Evolutionary conservation across 2,888 invertebrate species (phyloP).

Genomic region (Spodoptera littoralis): DNA sequence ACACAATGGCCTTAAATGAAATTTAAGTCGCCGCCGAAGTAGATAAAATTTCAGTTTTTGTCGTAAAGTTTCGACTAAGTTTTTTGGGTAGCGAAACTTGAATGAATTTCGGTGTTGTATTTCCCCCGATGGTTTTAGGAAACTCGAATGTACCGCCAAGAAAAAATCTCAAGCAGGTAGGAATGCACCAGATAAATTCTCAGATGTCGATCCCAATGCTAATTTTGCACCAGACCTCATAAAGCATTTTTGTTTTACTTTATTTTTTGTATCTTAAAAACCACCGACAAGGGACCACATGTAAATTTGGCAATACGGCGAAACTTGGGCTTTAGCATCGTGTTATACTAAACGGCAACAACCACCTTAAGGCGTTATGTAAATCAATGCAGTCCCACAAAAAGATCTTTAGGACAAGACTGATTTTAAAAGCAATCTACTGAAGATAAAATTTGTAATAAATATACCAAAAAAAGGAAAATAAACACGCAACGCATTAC

Average conservation of each 20-base stretch:
- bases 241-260: slow-evolving; percentile 50
- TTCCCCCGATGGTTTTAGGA: slow-evolving; percentile 47
- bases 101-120: slow-evolving; percentile 55
- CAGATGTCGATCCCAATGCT: slow-evolving; percentile 56
- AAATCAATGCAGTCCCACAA: slow-evolving; percentile 3
- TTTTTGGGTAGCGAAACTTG: slow-evolving; percentile 50
- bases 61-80: slow-evolving; percentile 45
- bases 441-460: slow-evolving; percentile 12
- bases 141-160: slow-evolving; percentile 24
- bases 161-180: slow-evolving; percentile 53
- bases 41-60: slow-evolving; percentile 65
- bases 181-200: slow-evolving; percentile 36
- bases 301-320: slow-evolving; percentile 32
- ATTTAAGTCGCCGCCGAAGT: slow-evolving; percentile 62
- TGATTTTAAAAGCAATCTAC: slow-evolving; percentile 18
- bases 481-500: slow-evolving; percentile 25
- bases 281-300: slow-evolving; percentile 30
- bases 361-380: slow-evolving; percentile 11
- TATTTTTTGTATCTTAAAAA: slow-evolving; percentile 42
- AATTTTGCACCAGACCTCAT: slow-evolving; percentile 50
- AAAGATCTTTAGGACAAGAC: slow-evolving; percentile 6
- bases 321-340: slow-evolving; percentile 12
- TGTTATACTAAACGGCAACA: slow-evolving; percentile 8
- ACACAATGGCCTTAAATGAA: slow-evolving; percentile 62
- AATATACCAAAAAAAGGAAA: slow-evolving; percentile 27